A percentile compares a stretch with the other conserved stretches of the same genome.
Evolutionary conservation across 2,113 vertebrate genomes (phyloP).

Genomic region (Microtus ochrogaster): DNA sequence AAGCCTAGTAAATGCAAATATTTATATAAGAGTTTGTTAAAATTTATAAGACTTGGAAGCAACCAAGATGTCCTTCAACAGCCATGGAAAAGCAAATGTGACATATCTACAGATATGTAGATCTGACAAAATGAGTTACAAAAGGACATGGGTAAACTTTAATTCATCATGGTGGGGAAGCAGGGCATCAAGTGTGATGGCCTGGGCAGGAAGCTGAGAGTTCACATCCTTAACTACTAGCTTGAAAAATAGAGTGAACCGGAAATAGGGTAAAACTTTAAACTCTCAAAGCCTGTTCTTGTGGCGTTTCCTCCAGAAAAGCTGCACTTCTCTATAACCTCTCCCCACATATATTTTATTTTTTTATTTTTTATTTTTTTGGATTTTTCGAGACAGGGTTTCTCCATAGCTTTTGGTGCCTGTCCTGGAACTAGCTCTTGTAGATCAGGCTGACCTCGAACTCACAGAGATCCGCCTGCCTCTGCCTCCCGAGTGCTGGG

Average conservation of each 20-base stretch:
- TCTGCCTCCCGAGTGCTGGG: too few species aligned
- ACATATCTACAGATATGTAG: not conserved
- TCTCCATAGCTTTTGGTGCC: too few species aligned
- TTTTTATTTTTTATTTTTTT: too few species aligned
- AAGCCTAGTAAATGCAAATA: not conserved
- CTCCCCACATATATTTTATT: not conserved
- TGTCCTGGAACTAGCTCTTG: too few species aligned
- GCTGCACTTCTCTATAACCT: not conserved
- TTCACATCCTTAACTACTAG: not conserved
- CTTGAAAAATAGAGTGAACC: not conserved
- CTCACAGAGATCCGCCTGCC: too few species aligned
- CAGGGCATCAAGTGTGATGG: not conserved
- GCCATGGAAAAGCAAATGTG: not conserved
- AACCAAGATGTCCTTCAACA: not conserved
- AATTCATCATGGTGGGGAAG: not conserved
- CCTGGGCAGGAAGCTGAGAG: not conserved
- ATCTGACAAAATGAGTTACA: not conserved
- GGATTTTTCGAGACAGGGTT: too few species aligned
- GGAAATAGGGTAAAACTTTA: not conserved
- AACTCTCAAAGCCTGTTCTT: not conserved
- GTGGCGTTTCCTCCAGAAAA: not conserved
- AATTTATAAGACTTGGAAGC: not conserved
- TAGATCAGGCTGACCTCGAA: too few species aligned
- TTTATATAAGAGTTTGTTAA: not conserved
- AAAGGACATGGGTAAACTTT: not conserved